Base-by-base conservation (phyloP, 2,888 invertebrate genomes). In the Allolobophora icterica region DNA sequence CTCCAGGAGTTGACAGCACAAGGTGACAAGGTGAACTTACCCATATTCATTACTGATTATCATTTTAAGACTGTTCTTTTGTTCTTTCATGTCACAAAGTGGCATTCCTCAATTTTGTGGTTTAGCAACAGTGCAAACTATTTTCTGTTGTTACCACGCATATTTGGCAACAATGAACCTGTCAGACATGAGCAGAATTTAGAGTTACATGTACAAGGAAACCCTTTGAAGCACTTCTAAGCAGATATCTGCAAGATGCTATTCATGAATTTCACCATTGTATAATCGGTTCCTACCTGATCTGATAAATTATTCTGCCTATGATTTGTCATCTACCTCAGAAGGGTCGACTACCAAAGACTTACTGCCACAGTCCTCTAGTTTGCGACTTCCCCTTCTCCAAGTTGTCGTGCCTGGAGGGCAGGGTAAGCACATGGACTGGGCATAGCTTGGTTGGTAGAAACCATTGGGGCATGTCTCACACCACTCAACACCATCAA, bases 311-410 rank as follows among this genome's bases (percentile, higher is more conserved):
- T 52, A 52, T 21, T 30, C 30, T 6, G 71, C 8, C n/a, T n/a
- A 6, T 71, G 30, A 8, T 71, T 71, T 71, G 71, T 71, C 71
- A 71, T n/a, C n/a, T n/a, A 90, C n/a, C n/a, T n/a, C n/a, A n/a
- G n/a, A n/a, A n/a, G n/a, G n/a, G n/a, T n/a, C n/a, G n/a, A n/a
- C n/a, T n/a, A n/a, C n/a, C n/a, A n/a, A n/a, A n/a, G n/a, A n/a
- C 90, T 83, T 91, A 97, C 97, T 96, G 95, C 96, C 96, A 94
- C 97, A 97, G 91, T 96, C 96, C 2, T 94, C 94, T 11, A 94
- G 89, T 38, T 92, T 92, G 89, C 94, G 93, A 15, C 95, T 93
- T 3, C 96, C 96, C 91, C 96, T 93, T 90, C 94, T 94, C 91
- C 93, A 93, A 4, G 96, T 96, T 24, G 95, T 95, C 35, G 93